These are phyloP conservation scores for Himalopsyche tibetana DNA, from an alignment of 2,888 invertebrate species.

Conservation along the genomic window DNA sequence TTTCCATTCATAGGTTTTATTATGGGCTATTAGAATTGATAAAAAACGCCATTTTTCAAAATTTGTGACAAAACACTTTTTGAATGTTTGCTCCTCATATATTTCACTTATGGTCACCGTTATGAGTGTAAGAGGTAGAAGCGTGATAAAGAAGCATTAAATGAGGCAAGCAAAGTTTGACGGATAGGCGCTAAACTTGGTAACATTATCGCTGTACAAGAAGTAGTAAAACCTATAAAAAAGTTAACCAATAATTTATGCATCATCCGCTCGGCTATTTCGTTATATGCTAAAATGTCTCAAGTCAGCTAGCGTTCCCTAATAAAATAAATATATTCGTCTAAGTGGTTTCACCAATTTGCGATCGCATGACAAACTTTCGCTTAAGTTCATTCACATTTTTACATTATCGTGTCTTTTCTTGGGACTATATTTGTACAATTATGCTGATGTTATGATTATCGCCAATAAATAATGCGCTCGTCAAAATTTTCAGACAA, in stretches of 20 bases:
- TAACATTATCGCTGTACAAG: constrained; percentile 62
- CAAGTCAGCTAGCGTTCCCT: neutral
- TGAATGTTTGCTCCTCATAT: too few species aligned
- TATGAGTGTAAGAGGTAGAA: neutral
- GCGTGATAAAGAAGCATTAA: constrained; percentile 61
- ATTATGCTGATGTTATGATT: neutral
- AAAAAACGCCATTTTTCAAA: too few species aligned
- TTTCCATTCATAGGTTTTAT: too few species aligned
- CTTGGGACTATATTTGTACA: neutral
- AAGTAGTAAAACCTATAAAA: constrained; percentile 60
- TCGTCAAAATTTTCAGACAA: too few species aligned
- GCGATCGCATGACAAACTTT: constrained; percentile 6
- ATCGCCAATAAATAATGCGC: neutral
- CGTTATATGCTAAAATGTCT: constrained; percentile 3
- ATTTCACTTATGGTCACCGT: neutral
- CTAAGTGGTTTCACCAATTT: constrained; percentile 27
- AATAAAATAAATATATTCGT: constrained; percentile 37
- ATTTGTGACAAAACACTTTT: too few species aligned
- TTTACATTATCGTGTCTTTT: constrained; percentile 13
- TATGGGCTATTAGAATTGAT: too few species aligned
- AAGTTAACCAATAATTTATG: constrained; percentile 57
- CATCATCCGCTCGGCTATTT: constrained; percentile 28
- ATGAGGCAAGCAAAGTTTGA: constrained; percentile 57
- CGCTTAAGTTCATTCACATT: constrained; percentile 19
- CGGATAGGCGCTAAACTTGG: constrained; percentile 63